Percentiles rank a stretch among this genome's conserved stretches.
Conservation (phyloP, 2,113 vertebrate genomes). For the Nannospalax galili region DNA sequence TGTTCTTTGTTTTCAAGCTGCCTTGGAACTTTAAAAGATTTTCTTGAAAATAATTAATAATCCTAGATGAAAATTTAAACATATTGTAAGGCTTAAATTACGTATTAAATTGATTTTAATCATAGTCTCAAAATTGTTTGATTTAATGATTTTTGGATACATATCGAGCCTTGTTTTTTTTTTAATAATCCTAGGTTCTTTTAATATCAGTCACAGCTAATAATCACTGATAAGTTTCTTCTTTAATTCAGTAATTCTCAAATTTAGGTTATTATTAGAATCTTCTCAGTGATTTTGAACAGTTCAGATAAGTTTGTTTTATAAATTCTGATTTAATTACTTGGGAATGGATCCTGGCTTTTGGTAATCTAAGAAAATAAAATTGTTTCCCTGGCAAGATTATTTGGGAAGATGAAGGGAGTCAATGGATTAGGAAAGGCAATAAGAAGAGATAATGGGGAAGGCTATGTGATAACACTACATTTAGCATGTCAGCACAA, state of each 20-base stretch:
- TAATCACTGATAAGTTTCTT: not conserved
- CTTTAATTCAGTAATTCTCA: conserved; percentile 18
- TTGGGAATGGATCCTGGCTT: not conserved
- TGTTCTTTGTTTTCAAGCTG: not conserved
- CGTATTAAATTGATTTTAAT: not conserved
- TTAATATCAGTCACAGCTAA: not conserved
- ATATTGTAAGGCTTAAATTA: not conserved
- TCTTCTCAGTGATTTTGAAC: not conserved
- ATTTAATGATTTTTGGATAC: not conserved
- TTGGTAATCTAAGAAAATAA: not conserved
- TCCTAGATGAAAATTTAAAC: conserved; percentile 17
- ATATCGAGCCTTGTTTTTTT: not conserved
- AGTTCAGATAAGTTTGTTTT: too few relatives aligned
- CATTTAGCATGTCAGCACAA: too few relatives aligned
- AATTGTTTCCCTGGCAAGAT: not conserved
- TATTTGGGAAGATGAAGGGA: not conserved
- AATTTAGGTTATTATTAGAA: not conserved
- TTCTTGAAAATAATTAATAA: conserved; percentile 14
- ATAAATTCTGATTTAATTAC: conserved; percentile 15
- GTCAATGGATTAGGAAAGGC: not conserved
- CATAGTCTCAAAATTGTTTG: not conserved
- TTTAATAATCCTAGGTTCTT: not conserved
- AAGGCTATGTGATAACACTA: not conserved
- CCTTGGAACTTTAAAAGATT: not conserved
- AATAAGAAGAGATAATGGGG: not conserved